These are phyloP conservation scores for Lanius collurio DNA, from an alignment of 2,113 vertebrate genomes.

Conservation along the genomic window DNA sequence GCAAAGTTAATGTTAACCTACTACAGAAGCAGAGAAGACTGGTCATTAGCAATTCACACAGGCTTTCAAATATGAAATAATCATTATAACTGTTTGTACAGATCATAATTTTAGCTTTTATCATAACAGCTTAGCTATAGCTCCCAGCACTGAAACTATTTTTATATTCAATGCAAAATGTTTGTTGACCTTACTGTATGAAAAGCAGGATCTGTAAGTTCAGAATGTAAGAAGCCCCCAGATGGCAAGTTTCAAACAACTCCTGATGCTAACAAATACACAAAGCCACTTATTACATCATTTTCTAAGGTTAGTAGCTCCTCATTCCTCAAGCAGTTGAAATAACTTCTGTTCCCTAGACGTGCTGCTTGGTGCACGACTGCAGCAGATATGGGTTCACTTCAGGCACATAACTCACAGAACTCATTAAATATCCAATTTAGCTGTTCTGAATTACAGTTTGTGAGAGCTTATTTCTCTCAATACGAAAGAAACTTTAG, in stretches of 20 bases:
- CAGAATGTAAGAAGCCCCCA: neutral
- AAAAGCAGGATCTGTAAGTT: neutral
- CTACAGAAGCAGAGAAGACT: neutral
- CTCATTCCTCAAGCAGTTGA: neutral
- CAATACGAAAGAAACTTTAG: neutral
- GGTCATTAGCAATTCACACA: neutral
- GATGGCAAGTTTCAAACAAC: neutral
- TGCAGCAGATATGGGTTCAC: neutral
- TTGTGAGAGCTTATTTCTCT: neutral
- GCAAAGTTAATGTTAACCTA: neutral
- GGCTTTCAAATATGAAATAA: neutral
- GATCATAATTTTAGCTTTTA: neutral
- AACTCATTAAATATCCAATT: neutral
- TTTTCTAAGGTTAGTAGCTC: neutral
- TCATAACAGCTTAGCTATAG: neutral
- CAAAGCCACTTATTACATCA: neutral
- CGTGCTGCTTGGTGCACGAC: neutral
- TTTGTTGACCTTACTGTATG: neutral
- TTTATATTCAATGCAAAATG: neutral
- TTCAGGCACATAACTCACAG: neutral
- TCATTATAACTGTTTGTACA: neutral
- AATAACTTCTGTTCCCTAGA: neutral
- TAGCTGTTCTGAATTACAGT: neutral
- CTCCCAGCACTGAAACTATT: neutral
- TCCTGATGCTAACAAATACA: neutral